Base-by-base conservation (phyloP, 2,888 invertebrate species). In the Polydrusus tereticollis region DNA sequence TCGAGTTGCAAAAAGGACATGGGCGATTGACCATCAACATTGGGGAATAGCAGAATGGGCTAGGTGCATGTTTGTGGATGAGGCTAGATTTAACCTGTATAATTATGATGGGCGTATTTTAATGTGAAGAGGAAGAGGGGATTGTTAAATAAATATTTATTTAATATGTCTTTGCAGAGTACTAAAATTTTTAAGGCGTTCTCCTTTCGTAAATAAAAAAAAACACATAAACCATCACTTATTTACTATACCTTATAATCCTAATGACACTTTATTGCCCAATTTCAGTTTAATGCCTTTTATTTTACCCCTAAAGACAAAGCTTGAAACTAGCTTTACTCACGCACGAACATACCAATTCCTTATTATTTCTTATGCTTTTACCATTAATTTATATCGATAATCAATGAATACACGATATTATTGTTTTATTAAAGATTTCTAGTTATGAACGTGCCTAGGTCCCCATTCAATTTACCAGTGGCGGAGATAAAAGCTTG, bases 361-460 rank as follows among this genome's bases (percentile, higher is more conserved):
- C 47, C 14, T 45, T 43, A 58, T 63, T 69, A 58, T 63, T 69
- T 69, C 63, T 55, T 36, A 33, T 69, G 52, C 69, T 69, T 69
- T 69, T 68, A 52, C 69, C 41, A 57, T 63, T 69, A 62, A 62
- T 69, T 69, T 69, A 52, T 41, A 62, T 38, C 59, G 38, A 38
- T 50, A 67, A 59, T 59, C 65, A 65, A 65, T 65, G 29, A 45
- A 62, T 38, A 16, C 62, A 10, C 52, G 26, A 20, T 55, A 62
- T 69, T 69, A 52, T 52, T 29, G 14, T 52, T 29, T 26, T 52
- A 62, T 62, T 69, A 58, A 41, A 57, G 62, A 69, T 69, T 69
- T 69, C 69, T 69, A 63, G 43, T 69, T 69, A 29, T 55, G 55
- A 69, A 52, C 62, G 69, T 63, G 69, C 14, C 47, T 20, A 26